Evolutionary conservation across 2,113 vertebrate genomes (phyloP).

Genomic region (Dasyornis broadbenti): DNA sequence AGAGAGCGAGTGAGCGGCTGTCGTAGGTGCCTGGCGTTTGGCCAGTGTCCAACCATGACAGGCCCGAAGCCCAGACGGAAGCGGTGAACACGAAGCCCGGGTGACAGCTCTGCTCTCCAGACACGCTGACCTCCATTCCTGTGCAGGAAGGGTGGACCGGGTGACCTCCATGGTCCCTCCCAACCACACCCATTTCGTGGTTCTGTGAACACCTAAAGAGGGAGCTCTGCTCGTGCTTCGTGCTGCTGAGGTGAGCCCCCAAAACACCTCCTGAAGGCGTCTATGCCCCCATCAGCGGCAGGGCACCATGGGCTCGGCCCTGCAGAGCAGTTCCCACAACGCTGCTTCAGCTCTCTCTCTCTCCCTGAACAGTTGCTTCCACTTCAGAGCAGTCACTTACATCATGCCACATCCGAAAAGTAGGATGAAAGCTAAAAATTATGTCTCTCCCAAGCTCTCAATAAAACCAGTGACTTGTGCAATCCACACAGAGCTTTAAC

Average conservation of each 20-base stretch:
- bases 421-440: conserved; percentile 6
- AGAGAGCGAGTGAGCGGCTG: no score
- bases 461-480: background rate
- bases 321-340: background rate
- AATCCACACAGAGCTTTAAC: background rate
- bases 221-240: background rate
- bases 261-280: background rate
- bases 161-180: background rate
- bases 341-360: background rate
- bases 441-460: background rate
- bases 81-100: background rate
- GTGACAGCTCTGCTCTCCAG: background rate
- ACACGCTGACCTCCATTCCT: fast-evolving
- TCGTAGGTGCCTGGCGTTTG: no score
- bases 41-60: no score
- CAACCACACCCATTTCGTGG: fast-evolving
- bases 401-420: background rate
- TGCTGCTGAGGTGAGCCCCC: background rate
- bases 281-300: background rate
- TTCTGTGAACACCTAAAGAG: background rate
- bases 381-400: background rate
- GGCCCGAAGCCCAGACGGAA: background rate
- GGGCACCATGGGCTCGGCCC: fast-evolving
- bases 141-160: background rate
- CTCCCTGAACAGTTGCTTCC: background rate